Evolutionary conservation across 1,140 invertebrate species (phyloP).

Genomic region (Platyura marginata): DNA sequence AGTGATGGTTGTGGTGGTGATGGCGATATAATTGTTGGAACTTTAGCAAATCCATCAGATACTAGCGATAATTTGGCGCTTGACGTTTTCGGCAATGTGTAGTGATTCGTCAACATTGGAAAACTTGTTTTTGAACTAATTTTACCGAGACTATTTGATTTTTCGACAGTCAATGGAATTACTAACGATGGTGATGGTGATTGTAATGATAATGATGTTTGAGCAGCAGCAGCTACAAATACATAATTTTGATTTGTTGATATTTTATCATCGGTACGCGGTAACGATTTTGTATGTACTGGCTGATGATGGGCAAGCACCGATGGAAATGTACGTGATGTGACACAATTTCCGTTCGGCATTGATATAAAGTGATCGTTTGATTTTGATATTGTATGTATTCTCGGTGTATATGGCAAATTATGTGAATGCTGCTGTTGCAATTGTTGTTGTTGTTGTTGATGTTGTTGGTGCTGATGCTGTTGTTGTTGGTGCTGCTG

Average conservation of each 20-base stretch:
- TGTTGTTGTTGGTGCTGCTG: conserved; percentile 4
- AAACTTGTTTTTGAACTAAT: conserved; percentile 23
- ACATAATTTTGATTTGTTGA: too few relatives aligned
- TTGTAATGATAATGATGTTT: too few relatives aligned
- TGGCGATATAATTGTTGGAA: conserved; percentile 22
- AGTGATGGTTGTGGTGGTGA: not conserved
- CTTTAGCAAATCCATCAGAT: conserved; percentile 22
- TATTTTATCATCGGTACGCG: conserved; percentile 11
- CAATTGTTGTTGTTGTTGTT: not conserved
- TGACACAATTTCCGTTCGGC: conserved; percentile 6
- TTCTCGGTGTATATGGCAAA: not conserved
- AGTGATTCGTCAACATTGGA: conserved; percentile 18
- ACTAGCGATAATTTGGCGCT: not conserved
- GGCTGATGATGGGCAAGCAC: not conserved
- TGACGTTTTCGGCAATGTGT: conserved; percentile 18
- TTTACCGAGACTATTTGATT: conserved; percentile 10
- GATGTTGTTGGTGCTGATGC: conserved; percentile 4
- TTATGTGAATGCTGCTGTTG: too few relatives aligned
- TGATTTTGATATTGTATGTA: conserved; percentile 6
- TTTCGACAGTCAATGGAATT: conserved; percentile 7
- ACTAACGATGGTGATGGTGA: conserved; percentile 14
- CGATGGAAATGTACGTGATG: conserved; percentile 15
- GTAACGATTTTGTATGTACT: conserved; percentile 6
- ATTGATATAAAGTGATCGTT: conserved; percentile 5
- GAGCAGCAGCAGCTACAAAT: too few relatives aligned